Evolutionary conservation across 1,140 invertebrate species (phyloP).

Genomic region (Atta colombica): DNA sequence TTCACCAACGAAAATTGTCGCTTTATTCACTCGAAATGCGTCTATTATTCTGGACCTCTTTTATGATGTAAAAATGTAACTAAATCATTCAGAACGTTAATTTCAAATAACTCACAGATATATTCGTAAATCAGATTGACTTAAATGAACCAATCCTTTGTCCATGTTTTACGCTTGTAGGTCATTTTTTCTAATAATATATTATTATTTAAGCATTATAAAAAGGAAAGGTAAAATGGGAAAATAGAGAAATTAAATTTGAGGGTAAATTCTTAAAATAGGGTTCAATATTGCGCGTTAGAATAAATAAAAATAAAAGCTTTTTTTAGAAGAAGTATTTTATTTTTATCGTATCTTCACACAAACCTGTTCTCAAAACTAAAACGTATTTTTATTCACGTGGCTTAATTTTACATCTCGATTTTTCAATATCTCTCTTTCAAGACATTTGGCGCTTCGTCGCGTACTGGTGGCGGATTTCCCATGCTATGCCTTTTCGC

Average conservation of each 20-base stretch:
- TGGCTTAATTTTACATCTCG: not conserved
- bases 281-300: not conserved
- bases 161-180: not conserved
- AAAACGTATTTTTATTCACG: not conserved
- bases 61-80: conserved; percentile 15
- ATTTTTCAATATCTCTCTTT: conserved; percentile 27
- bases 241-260: not conserved
- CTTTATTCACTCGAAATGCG: not conserved
- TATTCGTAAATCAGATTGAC: not conserved
- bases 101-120: not conserved
- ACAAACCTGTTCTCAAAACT: not conserved
- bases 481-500: conserved; percentile 40
- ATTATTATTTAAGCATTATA: not conserved
- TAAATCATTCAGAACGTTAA: conserved; percentile 14
- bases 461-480: not conserved
- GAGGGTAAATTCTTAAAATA: not conserved
- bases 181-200: not conserved
- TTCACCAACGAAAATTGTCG: not conserved
- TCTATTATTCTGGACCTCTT: not conserved
- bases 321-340: not conserved
- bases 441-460: conserved; percentile 19
- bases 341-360: not conserved
- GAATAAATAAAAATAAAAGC: not conserved
- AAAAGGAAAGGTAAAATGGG: not conserved
- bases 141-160: not conserved